phyloP scores from a whole-genome alignment of 1,140 invertebrate species.

The Apis cerana region DNA sequence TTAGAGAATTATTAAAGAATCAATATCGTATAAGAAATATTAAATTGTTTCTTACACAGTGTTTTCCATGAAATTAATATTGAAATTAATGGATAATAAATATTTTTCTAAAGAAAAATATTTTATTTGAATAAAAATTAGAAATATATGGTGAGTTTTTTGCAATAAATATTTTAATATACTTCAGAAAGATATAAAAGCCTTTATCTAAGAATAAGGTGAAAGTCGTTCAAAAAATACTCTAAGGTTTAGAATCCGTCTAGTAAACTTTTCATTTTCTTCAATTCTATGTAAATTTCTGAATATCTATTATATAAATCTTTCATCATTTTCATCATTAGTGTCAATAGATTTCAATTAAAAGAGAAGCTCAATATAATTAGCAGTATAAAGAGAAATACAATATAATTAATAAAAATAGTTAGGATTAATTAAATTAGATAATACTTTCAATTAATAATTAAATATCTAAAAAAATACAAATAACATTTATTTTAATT shows the following conservation, averaged over 20 bases:
- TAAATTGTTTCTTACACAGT: not conserved
- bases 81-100: not conserved
- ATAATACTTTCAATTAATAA: too few relatives aligned
- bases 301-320: not conserved
- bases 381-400: too few relatives aligned
- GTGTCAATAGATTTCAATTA: too few relatives aligned
- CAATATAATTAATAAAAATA: too few relatives aligned
- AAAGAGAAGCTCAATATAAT: too few relatives aligned
- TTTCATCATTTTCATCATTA: too few relatives aligned
- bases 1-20: not conserved
- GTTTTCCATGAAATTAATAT: not conserved
- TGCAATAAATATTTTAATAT: not conserved
- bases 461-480: too few relatives aligned
- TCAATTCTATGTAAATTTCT: not conserved
- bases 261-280: not conserved
- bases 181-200: conserved; percentile 42
- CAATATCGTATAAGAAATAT: not conserved
- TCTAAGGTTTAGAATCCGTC: conserved; percentile 39
- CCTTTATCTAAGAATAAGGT: conserved; percentile 36
- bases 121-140: not conserved
- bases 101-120: not conserved
- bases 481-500: too few relatives aligned
- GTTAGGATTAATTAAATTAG: too few relatives aligned
- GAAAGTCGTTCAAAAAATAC: conserved; percentile 48
- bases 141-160: not conserved